Conservation (phyloP, 2,113 vertebrate species). For the Pandion haliaetus region DNA sequence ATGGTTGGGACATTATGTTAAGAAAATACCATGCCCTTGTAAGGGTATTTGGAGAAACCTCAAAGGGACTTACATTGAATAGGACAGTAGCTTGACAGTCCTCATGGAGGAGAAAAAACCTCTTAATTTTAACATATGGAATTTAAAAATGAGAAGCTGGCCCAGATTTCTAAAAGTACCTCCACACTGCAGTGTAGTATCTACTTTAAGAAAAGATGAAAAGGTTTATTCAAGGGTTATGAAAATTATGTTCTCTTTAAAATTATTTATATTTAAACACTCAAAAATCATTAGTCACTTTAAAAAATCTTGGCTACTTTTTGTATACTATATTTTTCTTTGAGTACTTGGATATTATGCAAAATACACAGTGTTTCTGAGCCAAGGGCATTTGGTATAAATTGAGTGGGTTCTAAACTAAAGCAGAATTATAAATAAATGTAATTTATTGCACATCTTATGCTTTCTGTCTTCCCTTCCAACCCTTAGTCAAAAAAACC, state of each 20-base stretch:
- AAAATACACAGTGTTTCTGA: background rate
- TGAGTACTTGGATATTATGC: background rate
- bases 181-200: background rate
- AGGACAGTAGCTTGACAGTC: background rate
- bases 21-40: background rate
- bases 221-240: background rate
- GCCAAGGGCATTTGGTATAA: conserved; percentile 13
- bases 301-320: background rate
- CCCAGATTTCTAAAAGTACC: background rate
- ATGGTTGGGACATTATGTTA: background rate
- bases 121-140: background rate
- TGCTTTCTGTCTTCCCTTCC: background rate
- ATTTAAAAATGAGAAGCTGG: background rate
- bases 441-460: background rate
- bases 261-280: conserved; percentile 1
- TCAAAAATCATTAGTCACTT: conserved; percentile 48
- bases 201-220: background rate
- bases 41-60: background rate
- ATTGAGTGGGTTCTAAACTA: background rate
- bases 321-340: background rate
- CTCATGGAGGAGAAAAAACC: background rate
- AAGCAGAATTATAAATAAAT: conserved; percentile 3
- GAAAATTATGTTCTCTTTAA: background rate
- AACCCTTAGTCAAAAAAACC: background rate
- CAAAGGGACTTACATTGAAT: background rate